These are phyloP conservation scores for Tapirus indicus DNA, from an alignment of 2,797 vertebrate genomes.

Conservation along the genomic window DNA sequence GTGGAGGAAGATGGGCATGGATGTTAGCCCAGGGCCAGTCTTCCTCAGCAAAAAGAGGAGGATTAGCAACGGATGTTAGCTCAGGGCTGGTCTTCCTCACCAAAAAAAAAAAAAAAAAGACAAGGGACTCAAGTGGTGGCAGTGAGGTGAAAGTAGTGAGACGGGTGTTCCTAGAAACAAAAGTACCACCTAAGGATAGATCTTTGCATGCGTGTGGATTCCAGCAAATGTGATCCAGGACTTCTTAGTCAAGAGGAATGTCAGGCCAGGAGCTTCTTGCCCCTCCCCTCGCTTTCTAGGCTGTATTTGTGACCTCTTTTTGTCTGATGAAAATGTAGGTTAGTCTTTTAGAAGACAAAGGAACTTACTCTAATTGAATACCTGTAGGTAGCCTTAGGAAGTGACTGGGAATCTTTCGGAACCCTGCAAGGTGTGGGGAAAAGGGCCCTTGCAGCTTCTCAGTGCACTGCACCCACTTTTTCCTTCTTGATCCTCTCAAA, in stretches of 20 bases:
- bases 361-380: constrained; percentile 42
- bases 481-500: background rate
- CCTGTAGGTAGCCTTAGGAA: constrained; percentile 25
- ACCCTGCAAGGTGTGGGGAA: background rate
- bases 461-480: background rate
- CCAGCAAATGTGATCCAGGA: background rate
- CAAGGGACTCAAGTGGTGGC: background rate
- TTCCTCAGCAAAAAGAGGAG: too few species aligned
- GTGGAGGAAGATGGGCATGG: too few species aligned
- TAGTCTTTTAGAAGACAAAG: constrained; percentile 77
- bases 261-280: background rate
- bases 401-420: background rate
- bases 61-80: too few species aligned
- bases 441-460: background rate
- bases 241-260: constrained; percentile 18
- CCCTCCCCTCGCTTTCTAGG: constrained; percentile 55
- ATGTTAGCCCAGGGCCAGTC: too few species aligned
- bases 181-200: background rate
- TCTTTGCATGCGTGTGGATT: background rate
- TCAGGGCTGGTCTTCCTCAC: too few species aligned
- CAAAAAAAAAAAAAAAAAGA: too few species aligned
- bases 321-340: constrained; percentile 81
- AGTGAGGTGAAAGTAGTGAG: background rate
- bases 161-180: background rate
- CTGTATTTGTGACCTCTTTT: constrained; percentile 80